Evolutionary conservation across 2,113 vertebrate species (phyloP), one percentile per base, ranked within the genome.

Genomic region (Cebidichthys violaceus): DNA sequence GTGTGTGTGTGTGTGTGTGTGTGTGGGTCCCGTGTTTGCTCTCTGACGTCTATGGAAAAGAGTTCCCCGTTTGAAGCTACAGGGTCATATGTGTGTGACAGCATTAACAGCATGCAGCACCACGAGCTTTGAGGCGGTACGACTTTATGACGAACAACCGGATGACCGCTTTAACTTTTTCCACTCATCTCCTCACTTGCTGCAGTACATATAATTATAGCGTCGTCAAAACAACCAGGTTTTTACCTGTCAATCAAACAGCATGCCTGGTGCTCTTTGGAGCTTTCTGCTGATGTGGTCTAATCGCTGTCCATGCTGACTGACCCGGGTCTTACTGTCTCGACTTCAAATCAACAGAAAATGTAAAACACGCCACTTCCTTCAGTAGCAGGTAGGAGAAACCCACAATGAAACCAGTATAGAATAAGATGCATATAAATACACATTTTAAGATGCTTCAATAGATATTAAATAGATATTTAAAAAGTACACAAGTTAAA

Each of bases 21-120:
- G 71, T 89, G 76, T 71, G 83, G 78, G 60, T 35, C 68, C 29
- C 73, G 68, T 75, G 70, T 79, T 83, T 52, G 57, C 82, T 83
- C 76, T 72, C 70, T 90, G 87, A 89, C 79, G 75, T 90, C 78
- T 70, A 70, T 90, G 90, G 85, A 91, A 92, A 91, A 90, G 85
- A 67, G 82, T 77, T 78, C 70, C 70, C 70, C 64, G 70, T 61
- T 50, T 4, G 9, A 75, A 57, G 33, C 57, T 78, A 11, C 11
- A 13, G 66, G 71, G 79, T 73, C 78, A 24, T 65, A 17, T 62
- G 66, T 77, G 77, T 85, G 62, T 27, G 68, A 37, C 75, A 27
- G 52, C 52, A 54, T 72, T 66, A 50, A 50, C 18, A 35, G 43
- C 69, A 13, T 37, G 41, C 4, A 39, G 75, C 35, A 1, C 11